Percentiles rank a stretch among this genome's conserved stretches.
phyloP scores from a whole-genome alignment of 2,113 vertebrate species.

The Sturnira hondurensis region DNA sequence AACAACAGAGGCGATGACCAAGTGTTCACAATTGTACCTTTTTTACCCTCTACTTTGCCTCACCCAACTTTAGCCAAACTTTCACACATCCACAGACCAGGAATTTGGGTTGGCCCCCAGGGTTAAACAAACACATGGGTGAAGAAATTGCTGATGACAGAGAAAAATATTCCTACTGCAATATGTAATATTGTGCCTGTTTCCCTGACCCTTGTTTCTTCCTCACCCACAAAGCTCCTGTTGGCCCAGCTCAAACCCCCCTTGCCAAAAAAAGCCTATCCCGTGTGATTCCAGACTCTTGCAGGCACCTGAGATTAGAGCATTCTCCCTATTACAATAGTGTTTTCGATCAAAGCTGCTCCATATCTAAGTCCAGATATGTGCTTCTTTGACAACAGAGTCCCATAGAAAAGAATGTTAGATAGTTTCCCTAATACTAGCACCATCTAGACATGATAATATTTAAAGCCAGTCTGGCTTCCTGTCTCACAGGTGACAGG shows the following conservation, averaged over 20 bases:
- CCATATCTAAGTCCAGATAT: not conserved
- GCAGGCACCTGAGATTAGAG: not conserved
- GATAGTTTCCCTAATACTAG: not conserved
- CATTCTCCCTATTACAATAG: not conserved
- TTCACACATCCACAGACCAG: not conserved
- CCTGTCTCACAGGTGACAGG: not conserved
- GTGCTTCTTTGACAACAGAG: not conserved
- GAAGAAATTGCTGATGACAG: not conserved
- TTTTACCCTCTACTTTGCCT: not conserved
- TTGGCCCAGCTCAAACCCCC: not conserved
- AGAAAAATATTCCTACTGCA: not conserved
- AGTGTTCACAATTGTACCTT: not conserved
- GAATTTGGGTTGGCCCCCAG: too few species aligned
- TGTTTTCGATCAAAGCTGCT: not conserved
- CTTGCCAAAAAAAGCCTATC: not conserved
- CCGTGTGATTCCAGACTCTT: not conserved
- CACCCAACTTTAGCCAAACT: too few species aligned
- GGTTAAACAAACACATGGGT: not conserved
- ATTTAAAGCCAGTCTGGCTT: not conserved
- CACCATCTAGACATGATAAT: not conserved
- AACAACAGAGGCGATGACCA: too few species aligned
- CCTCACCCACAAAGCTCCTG: not conserved
- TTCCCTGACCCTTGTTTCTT: too few species aligned
- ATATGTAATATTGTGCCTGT: too few species aligned
- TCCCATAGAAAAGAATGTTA: not conserved